phyloP scores from a whole-genome alignment of 2,888 invertebrate genomes.

The Arctia plantaginis region DNA sequence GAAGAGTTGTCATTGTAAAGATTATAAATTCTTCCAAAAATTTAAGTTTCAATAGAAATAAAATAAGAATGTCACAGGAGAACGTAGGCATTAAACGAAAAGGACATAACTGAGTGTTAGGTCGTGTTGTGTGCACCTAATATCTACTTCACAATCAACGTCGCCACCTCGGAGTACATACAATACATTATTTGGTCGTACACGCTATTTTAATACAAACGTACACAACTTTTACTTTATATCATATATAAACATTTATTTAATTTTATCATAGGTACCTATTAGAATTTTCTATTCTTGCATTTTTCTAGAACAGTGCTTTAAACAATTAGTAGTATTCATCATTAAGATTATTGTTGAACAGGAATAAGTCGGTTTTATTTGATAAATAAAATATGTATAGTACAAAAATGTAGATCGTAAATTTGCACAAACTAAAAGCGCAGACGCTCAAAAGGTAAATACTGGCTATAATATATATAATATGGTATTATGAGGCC shows the following conservation, averaged over 20 bases:
- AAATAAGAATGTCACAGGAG: slow-evolving; percentile 59
- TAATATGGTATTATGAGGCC: slow-evolving; percentile 44
- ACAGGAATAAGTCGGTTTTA: slow-evolving; percentile 49
- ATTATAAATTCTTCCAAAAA: slow-evolving; percentile 46
- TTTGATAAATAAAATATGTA: slow-evolving; percentile 48
- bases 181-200: slow-evolving; percentile 73
- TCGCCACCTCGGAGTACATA: slow-evolving; percentile 57
- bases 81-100: slow-evolving; percentile 64
- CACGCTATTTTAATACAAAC: slow-evolving; percentile 72
- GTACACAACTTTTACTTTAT: slow-evolving; percentile 69
- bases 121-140: slow-evolving; percentile 66
- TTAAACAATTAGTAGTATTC: slow-evolving; percentile 59
- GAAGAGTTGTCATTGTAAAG: slow-evolving; percentile 51
- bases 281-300: slow-evolving; percentile 56
- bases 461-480: slow-evolving; percentile 46
- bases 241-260: slow-evolving; percentile 70
- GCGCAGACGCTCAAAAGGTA: slow-evolving; percentile 38
- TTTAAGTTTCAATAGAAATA: slow-evolving; percentile 40
- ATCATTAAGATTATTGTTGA: slow-evolving; percentile 46
- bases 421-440: slow-evolving; percentile 56
- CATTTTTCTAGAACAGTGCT: slow-evolving; percentile 70
- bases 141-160: slow-evolving; percentile 58
- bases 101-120: slow-evolving; percentile 56
- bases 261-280: slow-evolving; percentile 60
- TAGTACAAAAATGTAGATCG: slow-evolving; percentile 64